These are phyloP conservation scores for Rhinichthys klamathensis DNA, from an alignment of 2,113 vertebrate species.

Conservation along the genomic window DNA sequence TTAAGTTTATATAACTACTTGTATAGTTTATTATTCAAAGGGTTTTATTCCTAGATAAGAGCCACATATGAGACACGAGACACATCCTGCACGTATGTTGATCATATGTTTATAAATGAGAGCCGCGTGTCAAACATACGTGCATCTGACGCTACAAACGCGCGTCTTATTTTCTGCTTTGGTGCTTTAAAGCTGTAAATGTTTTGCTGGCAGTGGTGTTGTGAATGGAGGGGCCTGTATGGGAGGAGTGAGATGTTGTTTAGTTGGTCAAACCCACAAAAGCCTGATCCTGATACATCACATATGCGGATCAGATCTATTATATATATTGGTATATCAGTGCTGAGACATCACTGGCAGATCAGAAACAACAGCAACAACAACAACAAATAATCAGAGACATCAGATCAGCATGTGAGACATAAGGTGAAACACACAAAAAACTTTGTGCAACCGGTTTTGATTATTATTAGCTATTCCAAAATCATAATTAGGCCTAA, in stretches of 20 bases:
- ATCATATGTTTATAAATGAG: constrained; percentile 20
- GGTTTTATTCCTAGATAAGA: not conserved
- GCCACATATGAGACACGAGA: not conserved
- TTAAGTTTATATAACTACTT: not conserved
- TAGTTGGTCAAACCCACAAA: not conserved
- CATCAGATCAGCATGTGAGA: not conserved
- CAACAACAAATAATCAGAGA: not conserved
- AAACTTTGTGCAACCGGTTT: not conserved
- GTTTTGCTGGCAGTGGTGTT: not conserved
- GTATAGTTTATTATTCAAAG: not conserved
- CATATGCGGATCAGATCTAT: not conserved
- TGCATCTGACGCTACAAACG: not conserved
- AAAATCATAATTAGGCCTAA: not conserved
- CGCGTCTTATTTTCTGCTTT: not conserved
- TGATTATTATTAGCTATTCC: not conserved
- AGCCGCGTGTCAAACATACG: not conserved
- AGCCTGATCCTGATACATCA: not conserved
- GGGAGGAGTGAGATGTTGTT: constrained; percentile 14
- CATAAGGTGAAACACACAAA: not conserved
- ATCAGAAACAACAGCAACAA: not conserved
- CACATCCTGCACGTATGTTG: not conserved
- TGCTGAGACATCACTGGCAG: not conserved
- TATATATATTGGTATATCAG: not conserved
- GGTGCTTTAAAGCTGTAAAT: not conserved
- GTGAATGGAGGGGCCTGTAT: constrained; percentile 14